Conservation (phyloP, 1,140 invertebrate genomes). For the Drosophila melanica region DNA sequence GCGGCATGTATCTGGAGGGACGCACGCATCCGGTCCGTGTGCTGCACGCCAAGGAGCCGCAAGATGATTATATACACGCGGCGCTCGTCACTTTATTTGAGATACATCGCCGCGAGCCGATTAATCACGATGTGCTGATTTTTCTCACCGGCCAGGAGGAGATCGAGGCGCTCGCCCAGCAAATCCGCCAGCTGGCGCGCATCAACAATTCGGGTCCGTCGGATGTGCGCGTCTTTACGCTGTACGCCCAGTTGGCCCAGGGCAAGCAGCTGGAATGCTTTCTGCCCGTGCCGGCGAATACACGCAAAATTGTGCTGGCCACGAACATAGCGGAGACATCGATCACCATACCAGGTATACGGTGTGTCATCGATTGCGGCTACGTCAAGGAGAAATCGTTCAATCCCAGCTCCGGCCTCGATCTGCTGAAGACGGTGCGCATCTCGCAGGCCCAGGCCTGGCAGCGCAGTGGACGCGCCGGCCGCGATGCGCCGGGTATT, state of each 20-base stretch:
- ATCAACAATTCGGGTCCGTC: conserved; percentile 48
- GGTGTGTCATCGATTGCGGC: conserved; percentile 97
- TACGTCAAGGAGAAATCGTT: conserved; percentile 94
- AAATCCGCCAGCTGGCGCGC: conserved; percentile 89
- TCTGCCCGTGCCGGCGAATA: conserved; percentile 87
- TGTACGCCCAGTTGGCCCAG: conserved; percentile 93
- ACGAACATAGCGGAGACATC: conserved; percentile 99
- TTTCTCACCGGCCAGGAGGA: conserved; percentile 99
- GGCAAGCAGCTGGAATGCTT: conserved; percentile 92
- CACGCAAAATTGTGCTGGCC: conserved; percentile 95
- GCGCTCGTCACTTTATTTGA: conserved; percentile 95
- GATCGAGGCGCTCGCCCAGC: conserved; percentile 94
- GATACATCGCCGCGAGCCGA: conserved; percentile 92
- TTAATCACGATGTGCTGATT: conserved; percentile 95
- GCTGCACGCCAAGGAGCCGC: conserved; percentile 89
- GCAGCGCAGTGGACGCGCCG: conserved; percentile 96
- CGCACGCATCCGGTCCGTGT: conserved; percentile 93
- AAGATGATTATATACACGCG: conserved; percentile 93
- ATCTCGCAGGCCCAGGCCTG: conserved; percentile 96
- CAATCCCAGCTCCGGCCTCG: conserved; percentile 92
- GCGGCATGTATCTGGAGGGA: conserved; percentile 95
- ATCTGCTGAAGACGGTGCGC: conserved; percentile 91
- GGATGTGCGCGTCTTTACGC: conserved; percentile 89
- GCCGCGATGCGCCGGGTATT: conserved; percentile 91
- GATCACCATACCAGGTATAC: conserved; percentile 97